Base-by-base conservation (phyloP, 2,113 vertebrate species). In the Oreocharis arfaki region DNA sequence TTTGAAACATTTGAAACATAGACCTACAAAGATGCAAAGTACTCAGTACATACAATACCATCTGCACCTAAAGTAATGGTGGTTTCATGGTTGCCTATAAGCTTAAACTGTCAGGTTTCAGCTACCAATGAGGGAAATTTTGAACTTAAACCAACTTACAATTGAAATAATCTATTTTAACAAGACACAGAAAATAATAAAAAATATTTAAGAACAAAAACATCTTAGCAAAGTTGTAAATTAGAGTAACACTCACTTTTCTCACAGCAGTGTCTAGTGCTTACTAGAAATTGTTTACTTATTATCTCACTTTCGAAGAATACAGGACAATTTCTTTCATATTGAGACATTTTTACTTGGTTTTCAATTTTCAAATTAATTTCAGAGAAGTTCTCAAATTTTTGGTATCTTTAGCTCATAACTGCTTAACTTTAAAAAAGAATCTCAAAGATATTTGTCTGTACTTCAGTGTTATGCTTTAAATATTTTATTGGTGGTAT, bases 331-430 rank as follows among this genome's bases (percentile, higher is more conserved):
- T 2, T 77, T 39, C 16, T 52, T 82, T 26, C 22, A 27, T 18
- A 4, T 30, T 68, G 9, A 37, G 10, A 42, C 3, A n/a, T 41
- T 86, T 84, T 70, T 26, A 61, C 2, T n/a, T 0, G 0, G 1
- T 41, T 93, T 85, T 61, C 13, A 53, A 32, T 50, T 80, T 65
- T 87, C 12, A 55, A 77, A 84, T 28, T 3, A 20, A 35, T 70
- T 75, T 78, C 20, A 3, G 26, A 55, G 17, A 77, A 55, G 20
- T 52, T 71, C 21, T 71, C 30, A 75, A 55, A 47, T 33, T 50
- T 78, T 19, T 49, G 12, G 24, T 41, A 46, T 78, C 8, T 56
- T 46, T 59, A 60, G 7, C 46, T 78, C 20, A 15, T 19, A 53
- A 46, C 14, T 39, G 7, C 4, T 59, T 55, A 39, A 4, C 3